Conservation (phyloP, 2,888 invertebrate species). For the Cataglyphis cursor region DNA sequence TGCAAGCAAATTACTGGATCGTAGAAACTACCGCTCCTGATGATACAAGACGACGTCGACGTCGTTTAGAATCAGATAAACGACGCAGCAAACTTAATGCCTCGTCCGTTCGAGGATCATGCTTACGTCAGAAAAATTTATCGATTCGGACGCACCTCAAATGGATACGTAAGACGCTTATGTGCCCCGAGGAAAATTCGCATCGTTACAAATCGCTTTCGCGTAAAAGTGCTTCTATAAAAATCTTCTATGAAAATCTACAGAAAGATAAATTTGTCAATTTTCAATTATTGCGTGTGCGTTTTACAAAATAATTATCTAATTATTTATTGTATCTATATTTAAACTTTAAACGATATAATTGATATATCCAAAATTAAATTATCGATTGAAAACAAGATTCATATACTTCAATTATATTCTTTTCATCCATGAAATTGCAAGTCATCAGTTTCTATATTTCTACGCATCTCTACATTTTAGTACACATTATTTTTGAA, state of each 20-base stretch:
- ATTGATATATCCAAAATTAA: constrained; percentile 9
- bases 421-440: neutral
- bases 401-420: neutral
- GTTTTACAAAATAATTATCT: neutral
- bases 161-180: constrained; percentile 17
- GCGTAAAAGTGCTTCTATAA: neutral
- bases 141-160: constrained; percentile 42
- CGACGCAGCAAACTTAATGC: constrained; percentile 56
- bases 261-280: neutral
- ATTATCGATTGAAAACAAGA: neutral
- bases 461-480: neutral
- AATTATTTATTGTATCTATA: neutral
- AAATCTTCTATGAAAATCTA: too few relatives aligned
- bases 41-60: constrained; percentile 66
- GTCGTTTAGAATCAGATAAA: constrained; percentile 66
- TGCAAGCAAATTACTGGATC: constrained; percentile 77
- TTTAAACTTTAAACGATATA: neutral
- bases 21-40: constrained; percentile 76
- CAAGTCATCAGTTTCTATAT: neutral
- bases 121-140: constrained; percentile 49
- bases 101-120: constrained; percentile 7
- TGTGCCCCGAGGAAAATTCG: constrained; percentile 18
- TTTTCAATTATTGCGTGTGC: neutral
- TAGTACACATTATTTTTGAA: neutral
- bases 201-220: constrained; percentile 23